A percentile compares a stretch with the other conserved stretches of the same genome.
Conservation (phyloP, 2,113 vertebrate species). For the Alaudala cheleensis region DNA sequence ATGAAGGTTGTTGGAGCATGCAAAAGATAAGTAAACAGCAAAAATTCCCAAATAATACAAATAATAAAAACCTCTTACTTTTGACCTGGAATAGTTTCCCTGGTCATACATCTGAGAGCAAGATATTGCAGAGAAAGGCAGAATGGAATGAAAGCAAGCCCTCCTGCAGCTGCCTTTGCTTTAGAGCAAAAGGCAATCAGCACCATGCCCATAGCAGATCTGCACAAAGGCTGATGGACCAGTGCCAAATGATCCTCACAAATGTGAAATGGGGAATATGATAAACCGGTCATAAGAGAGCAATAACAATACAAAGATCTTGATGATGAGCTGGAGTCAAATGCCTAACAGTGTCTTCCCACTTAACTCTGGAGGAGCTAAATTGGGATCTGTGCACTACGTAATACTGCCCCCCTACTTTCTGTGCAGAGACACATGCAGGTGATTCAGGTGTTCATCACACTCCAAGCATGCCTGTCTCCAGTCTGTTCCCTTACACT, state of each 20-base stretch:
- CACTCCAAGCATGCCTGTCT: background rate
- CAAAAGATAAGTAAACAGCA: background rate
- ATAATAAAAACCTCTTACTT: background rate
- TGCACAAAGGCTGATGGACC: background rate
- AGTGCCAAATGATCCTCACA: background rate
- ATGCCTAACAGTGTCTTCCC: background rate
- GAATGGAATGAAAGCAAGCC: background rate
- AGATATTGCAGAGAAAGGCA: background rate
- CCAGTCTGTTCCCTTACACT: background rate
- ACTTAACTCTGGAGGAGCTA: background rate
- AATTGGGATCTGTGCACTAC: background rate
- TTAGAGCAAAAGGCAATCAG: background rate
- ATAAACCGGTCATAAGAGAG: background rate
- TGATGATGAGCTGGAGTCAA: background rate
- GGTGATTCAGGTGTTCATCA: background rate
- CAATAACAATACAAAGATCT: background rate
- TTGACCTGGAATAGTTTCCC: background rate
- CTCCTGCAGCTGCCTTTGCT: background rate
- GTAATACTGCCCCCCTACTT: background rate
- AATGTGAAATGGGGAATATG: background rate
- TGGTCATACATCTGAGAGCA: background rate
- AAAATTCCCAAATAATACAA: background rate
- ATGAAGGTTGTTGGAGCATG: background rate
- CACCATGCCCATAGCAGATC: background rate
- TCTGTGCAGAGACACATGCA: background rate